Evolutionary conservation across 1,140 invertebrate genomes (phyloP).

Genomic region (Cydia fagiglandana): DNA sequence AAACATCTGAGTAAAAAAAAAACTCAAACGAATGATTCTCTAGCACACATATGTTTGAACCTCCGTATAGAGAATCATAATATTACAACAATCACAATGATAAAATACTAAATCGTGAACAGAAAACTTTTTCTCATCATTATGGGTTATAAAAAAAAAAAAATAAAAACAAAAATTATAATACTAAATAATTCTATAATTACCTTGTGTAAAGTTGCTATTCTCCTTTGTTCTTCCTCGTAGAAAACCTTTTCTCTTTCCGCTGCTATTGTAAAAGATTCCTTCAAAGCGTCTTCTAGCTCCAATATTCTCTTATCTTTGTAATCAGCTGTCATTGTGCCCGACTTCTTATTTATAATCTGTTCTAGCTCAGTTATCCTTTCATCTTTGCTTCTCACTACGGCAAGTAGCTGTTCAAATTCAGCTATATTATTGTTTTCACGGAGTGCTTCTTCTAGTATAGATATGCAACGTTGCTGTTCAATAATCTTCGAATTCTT

Average conservation of each 20-base stretch:
- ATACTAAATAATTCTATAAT: conserved; percentile 44
- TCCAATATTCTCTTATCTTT: conserved; percentile 85
- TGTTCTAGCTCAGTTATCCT: conserved; percentile 77
- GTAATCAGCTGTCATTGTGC: conserved; percentile 51
- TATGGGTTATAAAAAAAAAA: neutral
- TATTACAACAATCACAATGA: no score
- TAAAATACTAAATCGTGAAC: no score
- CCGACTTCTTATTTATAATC: conserved; percentile 76
- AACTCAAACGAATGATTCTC: no score
- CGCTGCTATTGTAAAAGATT: conserved; percentile 82
- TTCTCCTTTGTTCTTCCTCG: conserved; percentile 81
- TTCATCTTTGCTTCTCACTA: conserved; percentile 79
- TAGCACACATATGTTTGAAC: no score
- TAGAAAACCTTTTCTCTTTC: conserved; percentile 83
- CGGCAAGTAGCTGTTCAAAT: conserved; percentile 76
- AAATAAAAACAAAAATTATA: conserved; percentile 22
- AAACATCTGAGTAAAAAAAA: no score
- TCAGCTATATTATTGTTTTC: conserved; percentile 80
- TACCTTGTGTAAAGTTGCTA: conserved; percentile 83
- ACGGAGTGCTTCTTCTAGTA: conserved; percentile 78
- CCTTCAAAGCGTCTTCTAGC: conserved; percentile 88
- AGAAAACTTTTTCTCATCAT: no score
- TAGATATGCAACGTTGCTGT: conserved; percentile 79
- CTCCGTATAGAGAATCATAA: no score
- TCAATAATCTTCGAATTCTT: conserved; percentile 80